Percentiles rank a stretch among this genome's conserved stretches.
These are phyloP conservation scores for Leucoptera coffeella DNA, from an alignment of 2,888 invertebrate species.

Conservation along the genomic window DNA sequence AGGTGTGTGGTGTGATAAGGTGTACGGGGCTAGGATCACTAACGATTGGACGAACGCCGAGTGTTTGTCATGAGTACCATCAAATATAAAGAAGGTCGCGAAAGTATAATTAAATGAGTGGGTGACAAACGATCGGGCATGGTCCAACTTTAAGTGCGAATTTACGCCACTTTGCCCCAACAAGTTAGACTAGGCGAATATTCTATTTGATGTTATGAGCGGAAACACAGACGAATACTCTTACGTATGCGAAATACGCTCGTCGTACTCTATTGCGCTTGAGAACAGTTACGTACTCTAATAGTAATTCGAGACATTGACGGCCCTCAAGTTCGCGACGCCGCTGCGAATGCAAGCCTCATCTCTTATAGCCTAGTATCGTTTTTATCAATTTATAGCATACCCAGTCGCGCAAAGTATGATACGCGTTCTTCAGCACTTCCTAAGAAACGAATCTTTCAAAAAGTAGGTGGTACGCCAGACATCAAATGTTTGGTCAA, in stretches of 20 bases:
- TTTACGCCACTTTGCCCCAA: slow-evolving; percentile 9
- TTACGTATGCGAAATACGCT: slow-evolving; percentile 12
- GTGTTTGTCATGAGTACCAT: slow-evolving; percentile 7
- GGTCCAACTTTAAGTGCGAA: slow-evolving; percentile 10
- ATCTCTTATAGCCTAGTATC: background rate
- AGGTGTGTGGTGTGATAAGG: too few relatives aligned
- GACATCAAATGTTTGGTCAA: too few relatives aligned
- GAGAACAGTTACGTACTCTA: slow-evolving; percentile 7
- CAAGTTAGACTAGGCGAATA: slow-evolving; percentile 8
- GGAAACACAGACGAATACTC: slow-evolving; percentile 8
- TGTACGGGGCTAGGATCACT: slow-evolving; percentile 6
- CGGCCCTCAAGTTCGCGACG: background rate
- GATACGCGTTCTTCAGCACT: background rate
- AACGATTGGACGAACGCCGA: slow-evolving; percentile 9
- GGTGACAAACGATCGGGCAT: slow-evolving; percentile 8
- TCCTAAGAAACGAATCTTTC: background rate
- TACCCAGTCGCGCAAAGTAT: background rate
- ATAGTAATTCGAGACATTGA: too few relatives aligned
- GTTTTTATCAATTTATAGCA: slow-evolving; percentile 1
- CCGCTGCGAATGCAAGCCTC: background rate
- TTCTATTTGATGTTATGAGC: slow-evolving; percentile 9
- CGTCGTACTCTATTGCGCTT: slow-evolving; percentile 10
- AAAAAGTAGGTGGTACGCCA: too few relatives aligned
- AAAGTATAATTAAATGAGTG: slow-evolving; percentile 9
- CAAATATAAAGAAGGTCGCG: slow-evolving; percentile 8